Evolutionary conservation across 2,797 vertebrate species (phyloP).

Genomic region (Pipistrellus nathusii): DNA sequence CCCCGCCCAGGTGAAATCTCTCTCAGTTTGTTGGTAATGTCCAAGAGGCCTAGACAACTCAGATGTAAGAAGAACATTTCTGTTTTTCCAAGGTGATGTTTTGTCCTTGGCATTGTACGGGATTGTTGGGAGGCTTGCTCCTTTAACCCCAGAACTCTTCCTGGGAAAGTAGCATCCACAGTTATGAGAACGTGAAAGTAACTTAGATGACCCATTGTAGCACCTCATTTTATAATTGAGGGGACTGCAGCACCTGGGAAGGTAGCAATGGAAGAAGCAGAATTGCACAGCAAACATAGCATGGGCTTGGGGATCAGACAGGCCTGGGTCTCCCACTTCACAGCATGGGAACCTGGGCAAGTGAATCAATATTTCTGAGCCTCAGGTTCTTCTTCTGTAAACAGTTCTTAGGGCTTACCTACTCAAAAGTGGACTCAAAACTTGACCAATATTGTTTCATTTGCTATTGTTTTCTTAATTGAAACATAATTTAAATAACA

Average conservation of each 20-base stretch:
- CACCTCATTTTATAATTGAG: background rate
- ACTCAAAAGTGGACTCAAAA: conserved; percentile 3
- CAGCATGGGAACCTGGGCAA: background rate
- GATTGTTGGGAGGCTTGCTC: background rate
- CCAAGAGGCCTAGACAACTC: background rate
- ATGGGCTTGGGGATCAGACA: background rate
- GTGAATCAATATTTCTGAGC: background rate
- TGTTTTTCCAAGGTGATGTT: background rate
- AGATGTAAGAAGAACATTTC: background rate
- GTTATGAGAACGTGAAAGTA: background rate
- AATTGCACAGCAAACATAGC: background rate
- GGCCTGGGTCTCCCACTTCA: background rate
- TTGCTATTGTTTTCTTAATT: background rate
- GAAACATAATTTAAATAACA: background rate
- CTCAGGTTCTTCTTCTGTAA: background rate
- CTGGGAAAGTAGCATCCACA: background rate
- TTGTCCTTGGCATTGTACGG: background rate
- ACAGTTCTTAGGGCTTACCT: background rate
- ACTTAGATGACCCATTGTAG: background rate
- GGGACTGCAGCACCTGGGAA: background rate
- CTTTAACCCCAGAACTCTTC: background rate
- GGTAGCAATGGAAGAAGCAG: background rate
- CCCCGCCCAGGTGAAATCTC: background rate
- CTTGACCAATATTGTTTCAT: background rate
- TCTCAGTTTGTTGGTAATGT: background rate